These are phyloP conservation scores for Taenaris catops DNA, from an alignment of 2,888 invertebrate species.

Conservation along the genomic window DNA sequence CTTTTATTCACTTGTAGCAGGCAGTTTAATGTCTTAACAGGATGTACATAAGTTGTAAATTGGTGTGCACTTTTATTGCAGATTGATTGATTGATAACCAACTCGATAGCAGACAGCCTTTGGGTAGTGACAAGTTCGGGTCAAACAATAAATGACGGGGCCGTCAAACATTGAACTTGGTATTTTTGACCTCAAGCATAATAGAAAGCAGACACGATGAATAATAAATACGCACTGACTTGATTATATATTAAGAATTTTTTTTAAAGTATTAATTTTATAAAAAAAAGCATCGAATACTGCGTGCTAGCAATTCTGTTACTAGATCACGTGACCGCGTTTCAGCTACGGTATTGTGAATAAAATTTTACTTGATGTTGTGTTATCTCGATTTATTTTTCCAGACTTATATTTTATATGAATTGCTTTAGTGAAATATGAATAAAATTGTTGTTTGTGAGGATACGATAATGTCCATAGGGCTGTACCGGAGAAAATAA, in stretches of 20 bases:
- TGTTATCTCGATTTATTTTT: no score
- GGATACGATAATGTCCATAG: no score
- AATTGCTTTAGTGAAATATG: no score
- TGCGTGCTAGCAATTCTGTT: no score
- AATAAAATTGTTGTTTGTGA: no score
- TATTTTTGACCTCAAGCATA: slow-evolving; percentile 13
- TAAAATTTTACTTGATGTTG: no score
- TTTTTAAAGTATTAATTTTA: background rate
- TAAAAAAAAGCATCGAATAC: background rate
- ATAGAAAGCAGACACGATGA: slow-evolving; percentile 12
- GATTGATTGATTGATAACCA: slow-evolving; percentile 19
- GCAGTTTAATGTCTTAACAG: slow-evolving; percentile 7
- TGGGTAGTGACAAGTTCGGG: slow-evolving; percentile 24
- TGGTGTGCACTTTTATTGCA: slow-evolving; percentile 3
- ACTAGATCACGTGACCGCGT: no score
- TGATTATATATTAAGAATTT: slow-evolving; percentile 9
- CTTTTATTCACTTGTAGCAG: background rate
- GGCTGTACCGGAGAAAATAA: no score
- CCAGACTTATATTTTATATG: no score
- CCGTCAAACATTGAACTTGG: slow-evolving; percentile 15
- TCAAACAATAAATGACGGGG: slow-evolving; percentile 19
- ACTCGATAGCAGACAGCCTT: slow-evolving; percentile 26
- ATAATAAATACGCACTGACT: no score
- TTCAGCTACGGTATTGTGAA: no score
- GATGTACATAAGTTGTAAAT: slow-evolving; percentile 5